Evolutionary conservation across 2,888 invertebrate genomes (phyloP).

Genomic region (Drosophila tanythrix): DNA sequence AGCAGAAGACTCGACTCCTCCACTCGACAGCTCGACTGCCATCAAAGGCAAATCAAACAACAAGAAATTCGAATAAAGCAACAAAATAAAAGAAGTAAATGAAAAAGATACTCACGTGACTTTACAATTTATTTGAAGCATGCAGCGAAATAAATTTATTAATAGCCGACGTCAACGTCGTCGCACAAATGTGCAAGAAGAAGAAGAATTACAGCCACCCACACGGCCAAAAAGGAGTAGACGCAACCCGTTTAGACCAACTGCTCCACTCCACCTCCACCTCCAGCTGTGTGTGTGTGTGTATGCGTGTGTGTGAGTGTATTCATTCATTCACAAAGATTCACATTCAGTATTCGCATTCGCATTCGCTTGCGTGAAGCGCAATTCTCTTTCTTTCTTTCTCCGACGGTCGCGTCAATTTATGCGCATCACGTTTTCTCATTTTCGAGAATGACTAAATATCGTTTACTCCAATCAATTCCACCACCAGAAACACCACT

Average conservation of each 20-base stretch:
- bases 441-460: conserved; percentile 84
- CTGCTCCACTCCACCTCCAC: conserved; percentile 12
- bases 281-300: conserved; percentile 7
- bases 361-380: conserved; percentile 56
- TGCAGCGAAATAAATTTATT: conserved; percentile 75
- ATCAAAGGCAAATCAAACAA: conserved; percentile 71
- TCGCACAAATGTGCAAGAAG: conserved; percentile 27
- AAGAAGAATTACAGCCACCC: conserved; percentile 59
- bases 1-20: conserved; percentile 19
- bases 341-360: conserved; percentile 54
- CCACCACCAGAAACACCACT: conserved; percentile 16
- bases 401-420: conserved; percentile 68
- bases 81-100: neutral
- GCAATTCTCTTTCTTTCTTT: conserved; percentile 43
- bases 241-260: conserved; percentile 20
- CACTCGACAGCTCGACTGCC: conserved; percentile 35
- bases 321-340: conserved; percentile 70
- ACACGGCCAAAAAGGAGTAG: conserved; percentile 29
- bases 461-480: conserved; percentile 79
- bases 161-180: conserved; percentile 64
- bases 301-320: conserved; percentile 23
- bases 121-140: conserved; percentile 73
- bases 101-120: conserved; percentile 66
- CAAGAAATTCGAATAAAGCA: conserved; percentile 1
- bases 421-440: conserved; percentile 84